Base-by-base conservation (phyloP, 2,888 invertebrate genomes). In the Ceratothoa steindachneri region DNA sequence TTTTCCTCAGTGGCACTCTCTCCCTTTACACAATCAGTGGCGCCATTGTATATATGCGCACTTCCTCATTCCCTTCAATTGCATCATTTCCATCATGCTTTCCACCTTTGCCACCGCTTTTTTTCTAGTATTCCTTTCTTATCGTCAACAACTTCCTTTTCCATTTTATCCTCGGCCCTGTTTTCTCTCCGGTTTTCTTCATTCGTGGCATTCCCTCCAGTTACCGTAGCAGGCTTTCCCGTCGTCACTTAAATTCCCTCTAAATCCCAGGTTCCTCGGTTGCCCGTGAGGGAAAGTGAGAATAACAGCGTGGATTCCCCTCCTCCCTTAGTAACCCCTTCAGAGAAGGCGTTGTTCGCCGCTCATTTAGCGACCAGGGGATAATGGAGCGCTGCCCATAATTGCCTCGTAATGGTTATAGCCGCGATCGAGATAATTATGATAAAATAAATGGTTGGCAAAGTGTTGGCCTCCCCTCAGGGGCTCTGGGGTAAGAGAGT, bases 371-470 rank as follows among this genome's bases (percentile, higher is more conserved):
- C 19, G 55, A 55, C 12, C 55, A 5, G 7, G 55, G 19, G 55
- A 22, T 55, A 55, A 55, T 55, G 55, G 55, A 55, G 9, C 55
- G 24, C 7, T 5, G 55, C 12, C 12, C 55, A 22, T 55, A 55
- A 55, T 55, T 55, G 55, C 55, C 7, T 55, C 55, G 19, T 55
- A 55, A 55, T 55, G 55, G 55, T 55, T 55, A 55, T 55, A 22
- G 55, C 55, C 24, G 24, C 55, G 55, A 19, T 55, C 7, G 55
- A 55, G 55, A 55, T 55, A 55, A 55, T 55, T 55, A 55, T 55
- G 55, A 55, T 55, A 55, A 55, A 55, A 55, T 55, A 55, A 55
- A 55, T 55, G 55, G 55, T 55, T 55, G 55, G 55, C 55, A 55
- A 55, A 55, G 55, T 55, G 55, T 55, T 55, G 55, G 12, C 55